A percentile compares a stretch with the other conserved stretches of the same genome.
These are phyloP conservation scores for Sceloporus undulatus DNA, from an alignment of 2,113 vertebrate species.

Conservation along the genomic window DNA sequence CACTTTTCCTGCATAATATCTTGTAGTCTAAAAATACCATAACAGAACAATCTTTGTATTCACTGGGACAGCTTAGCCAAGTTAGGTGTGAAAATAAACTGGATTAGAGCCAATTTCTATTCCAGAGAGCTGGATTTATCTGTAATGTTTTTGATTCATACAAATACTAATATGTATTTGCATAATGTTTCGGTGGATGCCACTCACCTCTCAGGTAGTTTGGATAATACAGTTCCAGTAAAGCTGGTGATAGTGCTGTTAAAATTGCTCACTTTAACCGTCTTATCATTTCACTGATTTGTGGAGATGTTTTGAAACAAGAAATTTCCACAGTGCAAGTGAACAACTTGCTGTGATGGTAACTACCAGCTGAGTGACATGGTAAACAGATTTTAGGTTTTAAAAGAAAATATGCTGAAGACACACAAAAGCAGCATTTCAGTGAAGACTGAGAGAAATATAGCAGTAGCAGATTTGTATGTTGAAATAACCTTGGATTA, in stretches of 20 bases:
- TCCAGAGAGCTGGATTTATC: constrained; percentile 13
- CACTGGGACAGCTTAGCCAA: constrained; percentile 34
- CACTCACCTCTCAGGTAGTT: background rate
- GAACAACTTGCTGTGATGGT: no score
- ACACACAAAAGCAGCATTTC: background rate
- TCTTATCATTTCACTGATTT: no score
- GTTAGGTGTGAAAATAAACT: constrained; percentile 41
- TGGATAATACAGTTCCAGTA: background rate
- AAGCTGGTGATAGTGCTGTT: background rate
- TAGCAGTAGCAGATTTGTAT: background rate
- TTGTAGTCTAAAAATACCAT: constrained; percentile 32
- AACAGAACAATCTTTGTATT: constrained; percentile 36
- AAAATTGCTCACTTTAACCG: background rate
- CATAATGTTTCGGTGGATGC: no score
- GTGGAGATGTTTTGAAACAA: background rate
- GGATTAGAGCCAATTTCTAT: constrained; percentile 16
- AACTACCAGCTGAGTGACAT: no score
- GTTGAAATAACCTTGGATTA: no score
- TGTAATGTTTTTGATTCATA: background rate
- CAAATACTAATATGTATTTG: no score
- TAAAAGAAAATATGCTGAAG: background rate
- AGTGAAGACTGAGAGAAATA: background rate
- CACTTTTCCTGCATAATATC: constrained; percentile 38
- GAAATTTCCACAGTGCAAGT: no score
- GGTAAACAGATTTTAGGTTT: background rate